Evolutionary conservation across 2,797 vertebrate species (phyloP).

Genomic region (Cirrhinus mrigala): DNA sequence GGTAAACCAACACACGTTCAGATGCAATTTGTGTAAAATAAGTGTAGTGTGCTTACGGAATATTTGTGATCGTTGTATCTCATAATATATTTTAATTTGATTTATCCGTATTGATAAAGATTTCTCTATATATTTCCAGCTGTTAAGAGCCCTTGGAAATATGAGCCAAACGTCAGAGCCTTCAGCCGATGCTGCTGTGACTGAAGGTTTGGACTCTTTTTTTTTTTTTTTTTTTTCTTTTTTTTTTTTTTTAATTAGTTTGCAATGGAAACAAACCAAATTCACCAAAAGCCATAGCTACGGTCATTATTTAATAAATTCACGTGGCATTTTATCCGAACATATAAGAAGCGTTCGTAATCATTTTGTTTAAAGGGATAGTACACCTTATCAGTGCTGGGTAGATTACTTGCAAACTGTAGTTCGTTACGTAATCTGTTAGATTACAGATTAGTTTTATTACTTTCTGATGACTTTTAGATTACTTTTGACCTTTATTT

Average conservation of each 20-base stretch:
- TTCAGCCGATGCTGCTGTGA: constrained; percentile 76
- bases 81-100: not conserved
- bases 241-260: constrained; percentile 22
- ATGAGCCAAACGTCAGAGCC: constrained; percentile 83
- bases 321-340: not conserved
- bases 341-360: not conserved
- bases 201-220: constrained; percentile 75
- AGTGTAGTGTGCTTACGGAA: not conserved
- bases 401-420: not conserved
- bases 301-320: not conserved
- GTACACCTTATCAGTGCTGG: constrained; percentile 1
- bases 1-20: constrained; percentile 20
- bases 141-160: constrained; percentile 65
- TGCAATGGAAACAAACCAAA: constrained; percentile 12
- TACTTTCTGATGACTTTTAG: not conserved
- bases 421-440: not conserved
- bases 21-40: not conserved
- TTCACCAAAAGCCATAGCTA: constrained; percentile 2
- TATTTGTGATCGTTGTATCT: not conserved
- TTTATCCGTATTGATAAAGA: constrained; percentile 8
- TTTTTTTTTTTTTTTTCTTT: not conserved
- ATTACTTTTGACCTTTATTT: not conserved
- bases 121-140: constrained; percentile 55
- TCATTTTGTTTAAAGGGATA: constrained; percentile 24
- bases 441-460: not conserved